Evolutionary conservation across 2,888 invertebrate species (phyloP), one percentile per base, ranked within the genome.

Genomic region (Callyntrura sp.): DNA sequence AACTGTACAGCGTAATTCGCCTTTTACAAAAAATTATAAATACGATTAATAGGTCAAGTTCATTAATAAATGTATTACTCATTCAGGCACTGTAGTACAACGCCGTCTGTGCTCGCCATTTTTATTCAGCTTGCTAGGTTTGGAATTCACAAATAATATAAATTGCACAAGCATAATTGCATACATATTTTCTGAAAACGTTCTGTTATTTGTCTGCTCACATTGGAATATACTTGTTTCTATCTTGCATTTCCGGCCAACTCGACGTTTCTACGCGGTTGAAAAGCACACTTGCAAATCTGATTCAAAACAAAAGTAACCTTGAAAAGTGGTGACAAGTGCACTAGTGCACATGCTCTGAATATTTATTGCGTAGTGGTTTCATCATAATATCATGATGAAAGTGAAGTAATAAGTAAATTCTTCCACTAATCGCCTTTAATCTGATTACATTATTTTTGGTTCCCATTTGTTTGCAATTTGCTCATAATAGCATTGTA

Each of bases 41-140:
- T 79, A 86, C 55, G 86, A 79, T 86, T 79, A 86, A 11, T 86
- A 79, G 78, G 86, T 79, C 86, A 86, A 86, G 86, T 86, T 86
- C 86, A 86, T 86, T 86, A 79, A 60, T 76, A 62, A 23, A 62
- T 43, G 43, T n/a, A 83, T 57, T 78, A 57, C 20, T 28, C 51
- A 78, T 20, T 73, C 76, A 79, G 57, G 28, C 73, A 5, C 70
- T 9, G 70, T 76, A n/a, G 17, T 45, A 11, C 20, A 17, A 70
- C 6, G n/a, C 9, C 9, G 12, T 23, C 28, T 28, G 28, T 65
- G n/a, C n/a, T n/a, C n/a, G n/a, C n/a, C n/a, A n/a, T n/a, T n/a
- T n/a, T n/a, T 5, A 65, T 45, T 5, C 11, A 45, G n/a, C 45
- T 5, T 45, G 23, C 5, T 14, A 28, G 25, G 1, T 14, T 60